These are phyloP conservation scores for Pomatostomus ruficeps DNA, from an alignment of 2,113 vertebrate genomes.

Conservation along the genomic window DNA sequence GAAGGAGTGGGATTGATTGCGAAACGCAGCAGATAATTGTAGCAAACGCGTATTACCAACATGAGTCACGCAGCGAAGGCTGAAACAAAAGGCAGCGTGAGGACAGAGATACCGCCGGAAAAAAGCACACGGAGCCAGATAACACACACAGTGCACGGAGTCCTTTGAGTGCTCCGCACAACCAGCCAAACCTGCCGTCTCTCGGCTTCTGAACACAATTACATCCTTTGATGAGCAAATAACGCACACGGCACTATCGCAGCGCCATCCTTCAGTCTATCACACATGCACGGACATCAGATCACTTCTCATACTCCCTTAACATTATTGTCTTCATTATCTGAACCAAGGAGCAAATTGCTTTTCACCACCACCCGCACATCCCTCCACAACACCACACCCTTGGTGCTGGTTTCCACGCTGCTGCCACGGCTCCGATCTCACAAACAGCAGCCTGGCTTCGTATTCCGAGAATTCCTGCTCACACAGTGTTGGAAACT, in stretches of 20 bases:
- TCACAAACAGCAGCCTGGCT: neutral
- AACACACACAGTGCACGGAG: neutral
- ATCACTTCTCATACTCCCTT: neutral
- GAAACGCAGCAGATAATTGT: neutral
- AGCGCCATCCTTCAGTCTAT: neutral
- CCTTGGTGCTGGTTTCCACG: accelerated
- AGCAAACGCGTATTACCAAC: neutral
- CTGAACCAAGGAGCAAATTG: neutral
- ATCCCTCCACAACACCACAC: neutral
- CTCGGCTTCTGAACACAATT: neutral
- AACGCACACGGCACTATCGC: neutral
- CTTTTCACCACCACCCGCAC: neutral
- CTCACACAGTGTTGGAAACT: too few species aligned
- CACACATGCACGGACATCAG: neutral
- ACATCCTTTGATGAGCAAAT: neutral
- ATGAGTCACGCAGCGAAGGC: neutral
- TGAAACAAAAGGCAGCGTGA: neutral
- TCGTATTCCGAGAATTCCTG: neutral
- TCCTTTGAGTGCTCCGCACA: neutral
- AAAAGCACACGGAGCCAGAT: neutral
- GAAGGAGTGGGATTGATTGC: neutral
- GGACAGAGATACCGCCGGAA: neutral
- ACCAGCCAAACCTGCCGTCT: neutral
- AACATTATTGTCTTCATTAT: neutral
- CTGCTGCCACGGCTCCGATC: neutral